These are phyloP conservation scores for Branchellion lobata DNA, from an alignment of 2,888 invertebrate species.

Conservation along the genomic window DNA sequence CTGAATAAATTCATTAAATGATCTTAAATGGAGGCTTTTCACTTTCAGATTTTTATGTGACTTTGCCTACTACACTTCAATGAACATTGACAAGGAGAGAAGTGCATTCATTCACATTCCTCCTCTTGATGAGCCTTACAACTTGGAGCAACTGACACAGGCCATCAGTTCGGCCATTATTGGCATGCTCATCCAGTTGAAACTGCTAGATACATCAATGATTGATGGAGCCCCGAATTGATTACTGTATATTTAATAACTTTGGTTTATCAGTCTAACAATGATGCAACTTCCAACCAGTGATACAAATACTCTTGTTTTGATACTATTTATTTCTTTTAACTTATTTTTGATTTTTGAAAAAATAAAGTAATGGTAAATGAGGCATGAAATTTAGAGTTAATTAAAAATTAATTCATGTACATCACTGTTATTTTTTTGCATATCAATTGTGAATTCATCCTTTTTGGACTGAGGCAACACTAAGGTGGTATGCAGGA, in stretches of 20 bases:
- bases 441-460: not conserved
- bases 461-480: not conserved
- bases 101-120: slow-evolving; percentile 81
- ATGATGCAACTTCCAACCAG: too few species aligned
- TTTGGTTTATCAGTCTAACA: too few species aligned
- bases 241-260: too few species aligned
- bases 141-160: slow-evolving; percentile 67
- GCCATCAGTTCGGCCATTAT: slow-evolving; percentile 64
- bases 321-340: not conserved
- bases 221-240: not conserved
- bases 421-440: not conserved
- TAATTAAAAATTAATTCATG: not conserved
- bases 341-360: not conserved
- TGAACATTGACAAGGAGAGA: slow-evolving; percentile 67
- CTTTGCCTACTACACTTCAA: slow-evolving; percentile 77
- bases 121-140: slow-evolving; percentile 68
- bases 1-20: too few species aligned
- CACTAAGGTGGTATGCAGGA: not conserved
- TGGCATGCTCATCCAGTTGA: slow-evolving; percentile 59
- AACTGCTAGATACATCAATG: too few species aligned
- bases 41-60: slow-evolving; percentile 77
- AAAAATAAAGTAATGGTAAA: not conserved
- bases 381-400: not conserved
- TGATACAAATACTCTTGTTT: too few species aligned
- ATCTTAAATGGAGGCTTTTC: too few species aligned